These are phyloP conservation scores for Morbakka virulenta DNA, from an alignment of 30 jellyfish, hydroid and myxozoan genomes.

Conservation along the genomic window DNA sequence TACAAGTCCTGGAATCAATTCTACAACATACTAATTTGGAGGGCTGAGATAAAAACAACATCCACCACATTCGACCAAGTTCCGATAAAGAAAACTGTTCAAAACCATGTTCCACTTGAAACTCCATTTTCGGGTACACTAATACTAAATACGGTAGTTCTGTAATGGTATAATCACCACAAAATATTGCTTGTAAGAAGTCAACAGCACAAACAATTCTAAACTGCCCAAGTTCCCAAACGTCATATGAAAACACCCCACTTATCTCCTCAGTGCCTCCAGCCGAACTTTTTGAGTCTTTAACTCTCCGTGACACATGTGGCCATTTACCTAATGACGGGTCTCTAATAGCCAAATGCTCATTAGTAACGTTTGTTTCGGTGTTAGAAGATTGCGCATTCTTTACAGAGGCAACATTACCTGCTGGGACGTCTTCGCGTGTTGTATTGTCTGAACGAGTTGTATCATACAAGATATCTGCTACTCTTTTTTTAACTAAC, in stretches of 20 bases:
- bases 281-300: no score
- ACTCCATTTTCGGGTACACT: not conserved
- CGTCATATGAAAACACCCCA: not conserved
- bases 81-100: not conserved
- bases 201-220: not conserved
- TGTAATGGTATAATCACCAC: not conserved
- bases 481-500: no score
- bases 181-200: not conserved
- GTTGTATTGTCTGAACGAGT: no score
- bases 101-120: not conserved
- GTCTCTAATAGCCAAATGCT: no score
- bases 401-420: no score
- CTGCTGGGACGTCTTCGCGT: no score
- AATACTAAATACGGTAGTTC: not conserved
- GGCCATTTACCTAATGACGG: no score
- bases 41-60: not conserved
- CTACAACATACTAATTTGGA: not conserved
- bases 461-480: no score
- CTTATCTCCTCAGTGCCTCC: no score
- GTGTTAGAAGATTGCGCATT: no score
- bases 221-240: not conserved
- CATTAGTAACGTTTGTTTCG: no score
- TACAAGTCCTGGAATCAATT: not conserved
- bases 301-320: no score
- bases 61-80: not conserved